Evolutionary conservation across 2,797 vertebrate genomes (phyloP), one percentile per base, ranked within the genome.

Genomic region (Morus bassanus): DNA sequence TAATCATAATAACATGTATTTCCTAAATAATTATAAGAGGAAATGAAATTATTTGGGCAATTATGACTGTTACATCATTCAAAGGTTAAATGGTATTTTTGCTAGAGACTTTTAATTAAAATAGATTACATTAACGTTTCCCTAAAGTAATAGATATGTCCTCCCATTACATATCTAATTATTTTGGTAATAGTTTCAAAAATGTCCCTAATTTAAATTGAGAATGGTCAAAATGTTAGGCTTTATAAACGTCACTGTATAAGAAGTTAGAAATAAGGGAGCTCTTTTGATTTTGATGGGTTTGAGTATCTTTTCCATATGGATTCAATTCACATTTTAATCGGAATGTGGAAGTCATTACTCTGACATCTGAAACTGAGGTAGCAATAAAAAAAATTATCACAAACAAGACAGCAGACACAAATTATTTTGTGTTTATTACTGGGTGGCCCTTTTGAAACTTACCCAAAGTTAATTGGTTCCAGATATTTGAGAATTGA

Each of bases 261-360:
- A 68, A 76, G 60, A 91, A 95, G 41, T 87, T 95, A 91, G 76
- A 96, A 97, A 69, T 95, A 76, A 93, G 10, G 69, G 94, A 95
- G 91, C 82, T 87, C 10, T 95, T 96, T 85, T 94, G 79, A 95
- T 94, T 97, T 95, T 95, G 88, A 95, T 91, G 84, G 85, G 77
- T 63, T 80, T 86, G 43, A 96, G 25, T 80, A 85, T 97, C 95
- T 96, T 95, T 96, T 96, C 96, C 98, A 98, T 98, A 95, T 98
- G 98, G 98, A 95, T 98, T 98, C 97, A 98, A 98, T 98, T 98
- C 97, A 83, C 97, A 95, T 98, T 98, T 98, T 98, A 98, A 98
- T 98, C 97, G 72, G 98, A 98, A 98, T 98, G 96, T 98, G 98
- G 98, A 98, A 98, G 97, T 98, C 97, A 98, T 98, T 98, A 98